Conservation (phyloP, 92 coral and sea anemone species). For the Hydrozoanthus gracilis region DNA sequence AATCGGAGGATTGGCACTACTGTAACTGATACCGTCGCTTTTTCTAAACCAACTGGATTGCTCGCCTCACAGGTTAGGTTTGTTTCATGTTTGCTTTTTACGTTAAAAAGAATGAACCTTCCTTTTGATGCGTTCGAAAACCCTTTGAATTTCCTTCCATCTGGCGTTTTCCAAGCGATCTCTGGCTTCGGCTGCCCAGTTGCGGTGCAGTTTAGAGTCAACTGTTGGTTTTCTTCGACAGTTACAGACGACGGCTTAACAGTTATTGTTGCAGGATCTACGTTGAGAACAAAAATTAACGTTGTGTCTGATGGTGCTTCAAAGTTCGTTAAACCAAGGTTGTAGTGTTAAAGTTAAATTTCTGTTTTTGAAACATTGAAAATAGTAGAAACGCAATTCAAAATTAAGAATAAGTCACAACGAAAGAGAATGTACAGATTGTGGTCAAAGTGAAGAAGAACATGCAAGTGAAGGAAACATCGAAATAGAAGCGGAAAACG, state of each 20-base stretch:
- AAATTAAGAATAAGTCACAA: too few species aligned
- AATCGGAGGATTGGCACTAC: constrained; percentile 5
- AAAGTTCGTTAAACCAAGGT: too few species aligned
- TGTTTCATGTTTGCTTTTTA: background rate
- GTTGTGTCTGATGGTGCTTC: too few species aligned
- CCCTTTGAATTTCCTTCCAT: background rate
- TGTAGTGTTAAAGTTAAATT: too few species aligned
- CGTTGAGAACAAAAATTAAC: too few species aligned
- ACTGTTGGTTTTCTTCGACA: background rate
- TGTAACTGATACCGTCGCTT: background rate
- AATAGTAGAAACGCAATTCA: too few species aligned
- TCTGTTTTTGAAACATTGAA: too few species aligned
- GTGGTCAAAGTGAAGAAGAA: too few species aligned
- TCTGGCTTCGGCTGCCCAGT: constrained; percentile 2
- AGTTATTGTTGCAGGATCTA: background rate
- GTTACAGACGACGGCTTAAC: background rate
- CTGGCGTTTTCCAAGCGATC: background rate
- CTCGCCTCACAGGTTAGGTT: background rate
- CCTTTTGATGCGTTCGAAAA: background rate
- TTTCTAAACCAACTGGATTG: background rate
- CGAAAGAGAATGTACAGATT: too few species aligned
- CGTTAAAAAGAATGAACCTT: background rate
- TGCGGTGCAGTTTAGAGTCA: background rate
- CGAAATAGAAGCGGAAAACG: too few species aligned
- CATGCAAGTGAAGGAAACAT: too few species aligned